Percentiles rank a stretch among this genome's conserved stretches.
These are phyloP conservation scores for Ceratina australensis DNA, from an alignment of 1,140 invertebrate genomes.

Conservation along the genomic window DNA sequence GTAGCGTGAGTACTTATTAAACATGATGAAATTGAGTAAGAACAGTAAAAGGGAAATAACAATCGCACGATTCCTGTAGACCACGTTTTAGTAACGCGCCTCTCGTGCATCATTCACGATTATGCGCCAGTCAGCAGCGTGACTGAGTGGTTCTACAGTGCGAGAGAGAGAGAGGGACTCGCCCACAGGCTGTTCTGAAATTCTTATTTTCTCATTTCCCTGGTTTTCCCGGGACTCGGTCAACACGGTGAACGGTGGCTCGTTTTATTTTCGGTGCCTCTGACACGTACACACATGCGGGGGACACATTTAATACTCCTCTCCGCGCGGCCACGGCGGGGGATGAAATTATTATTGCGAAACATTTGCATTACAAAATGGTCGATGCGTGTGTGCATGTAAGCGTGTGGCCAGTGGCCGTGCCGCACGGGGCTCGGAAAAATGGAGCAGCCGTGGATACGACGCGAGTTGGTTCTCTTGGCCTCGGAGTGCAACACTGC, in stretches of 20 bases:
- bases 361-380: conserved; percentile 65
- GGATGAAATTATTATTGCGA: conserved; percentile 62
- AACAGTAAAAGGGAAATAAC: conserved; percentile 40
- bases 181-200: conserved; percentile 43
- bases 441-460: conserved; percentile 51
- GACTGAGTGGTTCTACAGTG: conserved; percentile 38
- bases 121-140: conserved; percentile 44
- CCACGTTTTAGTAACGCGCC: conserved; percentile 23
- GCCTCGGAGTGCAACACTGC: conserved; percentile 56
- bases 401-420: conserved; percentile 9
- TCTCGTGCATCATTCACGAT: conserved; percentile 45
- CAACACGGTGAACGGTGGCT: conserved; percentile 37
- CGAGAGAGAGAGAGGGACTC: background rate
- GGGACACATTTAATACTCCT: conserved; percentile 27
- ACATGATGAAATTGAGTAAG: conserved; percentile 13
- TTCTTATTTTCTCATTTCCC: conserved; percentile 46
- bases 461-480: conserved; percentile 19
- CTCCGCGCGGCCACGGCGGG: background rate
- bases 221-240: conserved; percentile 38
- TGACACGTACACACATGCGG: background rate
- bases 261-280: background rate
- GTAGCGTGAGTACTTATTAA: conserved; percentile 6
- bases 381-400: conserved; percentile 25
- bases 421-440: conserved; percentile 44
- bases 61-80: conserved; percentile 30